These are phyloP conservation scores for Elanus axillaris DNA, from an alignment of 2,113 vertebrate species.

Conservation along the genomic window DNA sequence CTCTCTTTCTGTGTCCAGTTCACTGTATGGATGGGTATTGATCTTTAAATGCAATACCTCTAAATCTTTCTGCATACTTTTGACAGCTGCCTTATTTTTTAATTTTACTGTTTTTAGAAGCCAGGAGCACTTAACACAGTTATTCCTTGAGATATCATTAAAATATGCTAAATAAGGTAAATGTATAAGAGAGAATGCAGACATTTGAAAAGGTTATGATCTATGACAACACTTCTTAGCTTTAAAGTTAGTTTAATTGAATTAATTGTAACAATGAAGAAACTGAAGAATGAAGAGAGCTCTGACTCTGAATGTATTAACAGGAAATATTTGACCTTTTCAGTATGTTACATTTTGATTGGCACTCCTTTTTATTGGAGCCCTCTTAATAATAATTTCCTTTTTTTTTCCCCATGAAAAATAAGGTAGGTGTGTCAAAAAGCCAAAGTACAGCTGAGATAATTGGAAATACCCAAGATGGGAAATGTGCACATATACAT, in stretches of 20 bases:
- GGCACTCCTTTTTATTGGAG: constrained; percentile 15
- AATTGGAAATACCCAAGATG: not conserved
- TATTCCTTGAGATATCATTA: constrained; percentile 53
- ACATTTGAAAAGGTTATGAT: constrained; percentile 66
- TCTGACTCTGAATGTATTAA: constrained; percentile 50
- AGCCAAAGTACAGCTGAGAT: not conserved
- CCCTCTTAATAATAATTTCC: not conserved
- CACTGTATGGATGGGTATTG: not conserved
- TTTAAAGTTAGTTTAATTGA: constrained; percentile 64
- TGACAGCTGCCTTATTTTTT: constrained; percentile 27
- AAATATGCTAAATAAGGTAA: constrained; percentile 72
- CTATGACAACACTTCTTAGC: constrained; percentile 48
- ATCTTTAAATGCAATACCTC: constrained; percentile 33
- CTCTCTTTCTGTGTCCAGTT: constrained; percentile 8
- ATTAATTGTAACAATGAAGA: constrained; percentile 64
- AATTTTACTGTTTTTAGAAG: not conserved
- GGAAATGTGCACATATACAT: not conserved
- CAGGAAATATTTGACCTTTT: constrained; percentile 67
- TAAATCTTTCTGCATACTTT: not conserved
- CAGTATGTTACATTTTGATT: constrained; percentile 57
- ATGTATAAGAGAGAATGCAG: constrained; percentile 16
- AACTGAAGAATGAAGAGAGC: constrained; percentile 55
- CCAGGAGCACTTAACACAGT: constrained; percentile 12
- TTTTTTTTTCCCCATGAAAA: not conserved
- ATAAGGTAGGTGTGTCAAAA: not conserved